phyloP scores from a whole-genome alignment of 2,888 invertebrate genomes.

The Cacoxenus indagator region DNA sequence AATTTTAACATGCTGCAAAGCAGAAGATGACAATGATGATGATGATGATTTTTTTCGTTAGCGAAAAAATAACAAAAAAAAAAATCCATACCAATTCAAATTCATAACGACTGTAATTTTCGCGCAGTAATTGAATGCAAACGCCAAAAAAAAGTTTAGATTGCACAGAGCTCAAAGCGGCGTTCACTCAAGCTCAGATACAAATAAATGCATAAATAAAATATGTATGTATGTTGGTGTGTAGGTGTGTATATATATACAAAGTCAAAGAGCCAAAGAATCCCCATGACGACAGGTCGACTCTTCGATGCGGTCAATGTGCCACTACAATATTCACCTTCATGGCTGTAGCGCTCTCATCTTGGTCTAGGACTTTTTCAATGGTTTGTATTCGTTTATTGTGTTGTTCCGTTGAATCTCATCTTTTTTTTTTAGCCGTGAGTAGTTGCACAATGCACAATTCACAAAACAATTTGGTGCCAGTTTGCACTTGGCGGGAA shows the following conservation, averaged over 20 bases:
- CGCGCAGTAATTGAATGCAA: no score
- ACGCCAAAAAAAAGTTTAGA: not conserved
- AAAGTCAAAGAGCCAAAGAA: no score
- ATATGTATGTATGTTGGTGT: no score
- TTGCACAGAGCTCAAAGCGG: not conserved
- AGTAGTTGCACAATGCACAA: not conserved
- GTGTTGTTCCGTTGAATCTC: not conserved
- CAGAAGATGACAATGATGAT: no score
- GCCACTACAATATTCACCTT: constrained; percentile 7
- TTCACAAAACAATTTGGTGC: constrained; percentile 1
- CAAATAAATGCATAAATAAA: no score
- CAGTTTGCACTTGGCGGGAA: not conserved
- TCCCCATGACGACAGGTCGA: not conserved
- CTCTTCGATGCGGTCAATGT: constrained; percentile 8
- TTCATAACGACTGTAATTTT: not conserved
- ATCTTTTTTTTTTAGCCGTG: constrained; percentile 14
- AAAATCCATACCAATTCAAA: no score
- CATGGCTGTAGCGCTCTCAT: not conserved
- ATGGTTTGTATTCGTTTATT: not conserved
- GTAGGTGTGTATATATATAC: not conserved
- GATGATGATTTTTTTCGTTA: no score
- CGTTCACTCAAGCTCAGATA: no score
- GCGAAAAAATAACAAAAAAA: no score
- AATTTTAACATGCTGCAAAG: no score
- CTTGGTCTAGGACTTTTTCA: not conserved